Conservation (phyloP, 2,113 vertebrate species). For the Arenaria interpres region DNA sequence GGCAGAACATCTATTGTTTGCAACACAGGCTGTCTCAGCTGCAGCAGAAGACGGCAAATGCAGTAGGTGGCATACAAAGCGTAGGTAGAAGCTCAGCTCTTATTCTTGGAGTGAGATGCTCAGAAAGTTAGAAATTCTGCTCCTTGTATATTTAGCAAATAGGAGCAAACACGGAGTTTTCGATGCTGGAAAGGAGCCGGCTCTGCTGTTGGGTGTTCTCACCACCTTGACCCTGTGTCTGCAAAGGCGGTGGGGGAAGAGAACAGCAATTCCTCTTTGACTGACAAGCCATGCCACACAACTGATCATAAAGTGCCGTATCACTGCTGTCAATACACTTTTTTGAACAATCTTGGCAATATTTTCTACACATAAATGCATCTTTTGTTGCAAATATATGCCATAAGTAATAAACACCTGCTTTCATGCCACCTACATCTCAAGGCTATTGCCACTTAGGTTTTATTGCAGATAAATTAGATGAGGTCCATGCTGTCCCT, state of each 20-base stretch:
- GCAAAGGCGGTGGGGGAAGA: not conserved
- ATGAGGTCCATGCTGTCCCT: not conserved
- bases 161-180: not conserved
- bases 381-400: not conserved
- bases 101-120: not conserved
- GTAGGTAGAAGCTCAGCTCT: not conserved
- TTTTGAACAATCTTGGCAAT: not conserved
- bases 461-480: constrained; percentile 22
- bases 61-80: not conserved
- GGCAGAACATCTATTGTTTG: not conserved
- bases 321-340: not conserved
- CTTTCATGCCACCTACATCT: not conserved
- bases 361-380: not conserved
- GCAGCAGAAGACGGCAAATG: not conserved
- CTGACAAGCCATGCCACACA: not conserved
- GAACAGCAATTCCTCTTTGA: not conserved
- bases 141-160: not conserved
- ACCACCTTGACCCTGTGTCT: not conserved
- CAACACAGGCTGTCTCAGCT: not conserved
- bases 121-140: not conserved
- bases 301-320: not conserved
- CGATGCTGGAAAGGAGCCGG: not conserved
- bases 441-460: not conserved
- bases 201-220: not conserved
- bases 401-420: not conserved